Evolutionary conservation across 2,113 vertebrate species (phyloP).

Genomic region (Erpornis zantholeuca): DNA sequence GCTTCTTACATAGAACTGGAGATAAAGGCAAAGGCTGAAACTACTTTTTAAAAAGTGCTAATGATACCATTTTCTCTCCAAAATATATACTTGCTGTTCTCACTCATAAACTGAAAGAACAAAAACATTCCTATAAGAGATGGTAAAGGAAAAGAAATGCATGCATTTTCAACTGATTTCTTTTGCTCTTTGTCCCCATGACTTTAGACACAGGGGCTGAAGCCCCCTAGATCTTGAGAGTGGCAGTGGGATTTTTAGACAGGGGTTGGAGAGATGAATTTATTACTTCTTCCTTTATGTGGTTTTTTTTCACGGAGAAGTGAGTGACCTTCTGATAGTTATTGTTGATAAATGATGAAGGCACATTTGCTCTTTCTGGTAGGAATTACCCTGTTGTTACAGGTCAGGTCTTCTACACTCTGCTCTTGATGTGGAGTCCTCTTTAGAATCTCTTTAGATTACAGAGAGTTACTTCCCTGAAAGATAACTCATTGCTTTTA

Average conservation of each 20-base stretch:
- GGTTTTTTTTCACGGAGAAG: neutral
- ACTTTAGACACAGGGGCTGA: neutral
- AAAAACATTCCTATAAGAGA: fast-evolving
- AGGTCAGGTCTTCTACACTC: neutral
- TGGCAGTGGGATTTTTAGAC: neutral
- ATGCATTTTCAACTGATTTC: neutral
- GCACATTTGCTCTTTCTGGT: neutral
- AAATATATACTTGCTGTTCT: neutral
- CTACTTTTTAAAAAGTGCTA: neutral
- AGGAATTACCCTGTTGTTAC: neutral
- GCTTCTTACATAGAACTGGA: neutral
- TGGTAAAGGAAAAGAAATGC: neutral
- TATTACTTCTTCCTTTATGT: neutral
- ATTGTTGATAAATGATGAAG: neutral
- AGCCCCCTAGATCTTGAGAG: neutral
- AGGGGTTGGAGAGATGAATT: neutral
- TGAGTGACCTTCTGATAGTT: neutral
- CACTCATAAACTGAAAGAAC: neutral
- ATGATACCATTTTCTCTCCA: fast-evolving
- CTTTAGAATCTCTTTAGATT: neutral
- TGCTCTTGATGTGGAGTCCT: neutral
- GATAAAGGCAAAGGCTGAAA: neutral
- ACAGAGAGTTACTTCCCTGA: neutral
- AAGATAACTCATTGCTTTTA: neutral
- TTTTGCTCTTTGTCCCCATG: neutral